phyloP scores from a whole-genome alignment of 2,113 vertebrate species.

The Nicator chloris region DNA sequence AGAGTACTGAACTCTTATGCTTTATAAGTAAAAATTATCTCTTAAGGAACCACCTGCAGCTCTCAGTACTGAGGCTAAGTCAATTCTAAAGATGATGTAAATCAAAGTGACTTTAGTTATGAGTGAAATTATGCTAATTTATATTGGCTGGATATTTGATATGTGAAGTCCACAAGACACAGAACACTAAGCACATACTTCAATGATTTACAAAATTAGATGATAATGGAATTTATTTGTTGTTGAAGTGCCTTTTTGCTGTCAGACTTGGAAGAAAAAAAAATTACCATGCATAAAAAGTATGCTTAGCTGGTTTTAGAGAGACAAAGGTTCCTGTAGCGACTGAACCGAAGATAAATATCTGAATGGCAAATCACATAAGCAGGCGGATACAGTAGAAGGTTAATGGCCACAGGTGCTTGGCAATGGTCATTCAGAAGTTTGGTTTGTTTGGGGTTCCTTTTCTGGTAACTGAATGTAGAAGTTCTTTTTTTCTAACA shows the following conservation, averaged over 20 bases:
- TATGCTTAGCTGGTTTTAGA: neutral
- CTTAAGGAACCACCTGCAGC: neutral
- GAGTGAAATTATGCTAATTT: neutral
- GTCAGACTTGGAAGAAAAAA: neutral
- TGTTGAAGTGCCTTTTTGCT: neutral
- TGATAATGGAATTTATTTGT: neutral
- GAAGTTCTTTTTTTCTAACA: neutral
- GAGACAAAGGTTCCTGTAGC: neutral
- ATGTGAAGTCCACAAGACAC: neutral
- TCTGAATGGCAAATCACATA: neutral
- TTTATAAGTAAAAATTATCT: neutral
- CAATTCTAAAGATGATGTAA: neutral
- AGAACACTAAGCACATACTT: neutral
- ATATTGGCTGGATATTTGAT: neutral
- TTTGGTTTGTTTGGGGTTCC: neutral
- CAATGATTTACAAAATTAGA: neutral
- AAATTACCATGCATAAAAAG: neutral
- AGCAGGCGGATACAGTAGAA: neutral
- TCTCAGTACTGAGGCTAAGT: neutral
- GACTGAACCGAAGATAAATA: neutral
- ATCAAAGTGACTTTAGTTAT: neutral
- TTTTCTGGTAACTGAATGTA: neutral
- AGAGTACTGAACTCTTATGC: neutral
- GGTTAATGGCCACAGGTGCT: neutral
- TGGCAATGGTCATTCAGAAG: neutral